Base-by-base conservation (phyloP, 2,888 invertebrate species). In the Coenonympha arcania region DNA sequence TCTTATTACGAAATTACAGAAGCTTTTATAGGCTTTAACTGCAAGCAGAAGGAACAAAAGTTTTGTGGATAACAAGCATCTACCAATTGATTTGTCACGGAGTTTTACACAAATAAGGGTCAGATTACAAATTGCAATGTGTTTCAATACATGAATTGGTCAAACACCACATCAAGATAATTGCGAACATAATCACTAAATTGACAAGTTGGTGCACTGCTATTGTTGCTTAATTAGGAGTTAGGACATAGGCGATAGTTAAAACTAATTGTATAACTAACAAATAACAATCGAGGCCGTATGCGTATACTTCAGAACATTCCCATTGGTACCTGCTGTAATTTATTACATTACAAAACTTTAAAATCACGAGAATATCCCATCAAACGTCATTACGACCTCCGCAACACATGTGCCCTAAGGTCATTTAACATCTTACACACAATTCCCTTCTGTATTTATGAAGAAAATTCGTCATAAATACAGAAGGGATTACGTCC, bases 381-480 rank as follows among this genome's bases (percentile, higher is more conserved):
- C 45, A 63, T 59, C 54, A 64, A 61, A 61, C 48, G 57, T 54
- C 47, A 57, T 58, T 57, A 56, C 57, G 59, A 57, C 61, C 60
- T 62, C 48, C 57, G 44, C 58, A 58, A 65, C 64, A 63, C 51
- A 55, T 44, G 52, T 59, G 11, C 19, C 6, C 4, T 42, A 20
- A 42, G 31, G 20, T 42, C 42, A 11, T 42, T 8, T 22, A 24
- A 1, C 39, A 39, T 42, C 13, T 22, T 39, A 1, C 39, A 39
- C 22, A 39, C 22, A 3, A n/a, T 26, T 15, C 15, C 8, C 31
- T 31, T 31, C 3, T 26, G 8, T 3, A 26, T 26, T 26, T 26
- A 26, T n/a, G n/a, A n/a, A n/a, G n/a, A n/a, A n/a, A n/a, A n/a
- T n/a, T n/a, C n/a, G n/a, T n/a, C 2, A 26, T 26, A n/a, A 26